Conservation (phyloP, 2,113 vertebrate genomes). For the Mugil cephalus region DNA sequence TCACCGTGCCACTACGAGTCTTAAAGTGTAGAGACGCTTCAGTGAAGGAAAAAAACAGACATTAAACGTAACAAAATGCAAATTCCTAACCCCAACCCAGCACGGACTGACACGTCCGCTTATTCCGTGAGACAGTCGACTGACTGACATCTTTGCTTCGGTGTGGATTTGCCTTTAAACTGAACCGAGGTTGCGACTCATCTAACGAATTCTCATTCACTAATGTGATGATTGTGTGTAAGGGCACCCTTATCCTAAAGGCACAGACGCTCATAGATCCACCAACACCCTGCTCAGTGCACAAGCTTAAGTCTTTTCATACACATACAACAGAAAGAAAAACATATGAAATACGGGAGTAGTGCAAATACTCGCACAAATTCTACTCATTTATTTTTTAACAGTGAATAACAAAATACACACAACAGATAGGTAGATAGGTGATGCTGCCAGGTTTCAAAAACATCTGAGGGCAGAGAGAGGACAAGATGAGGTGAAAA, state of each 20-base stretch:
- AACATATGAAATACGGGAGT: not conserved
- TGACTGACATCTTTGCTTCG: not conserved
- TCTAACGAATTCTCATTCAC: slow-evolving; percentile 17
- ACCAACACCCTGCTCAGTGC: not conserved
- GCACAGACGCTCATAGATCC: not conserved
- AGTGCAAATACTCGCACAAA: no score
- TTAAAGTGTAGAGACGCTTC: no score
- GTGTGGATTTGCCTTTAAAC: not conserved
- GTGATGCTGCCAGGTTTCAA: not conserved
- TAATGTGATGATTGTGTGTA: slow-evolving; percentile 35
- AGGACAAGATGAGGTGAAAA: not conserved
- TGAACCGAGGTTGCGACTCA: not conserved
- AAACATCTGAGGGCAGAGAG: not conserved
- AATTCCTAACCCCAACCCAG: no score
- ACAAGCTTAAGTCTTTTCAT: not conserved
- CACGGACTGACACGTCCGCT: no score
- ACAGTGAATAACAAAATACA: no score
- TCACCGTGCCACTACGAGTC: no score
- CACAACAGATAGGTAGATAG: no score
- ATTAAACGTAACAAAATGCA: no score
- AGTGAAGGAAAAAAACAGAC: no score
- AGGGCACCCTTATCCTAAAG: slow-evolving; percentile 10
- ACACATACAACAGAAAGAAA: not conserved
- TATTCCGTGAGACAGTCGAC: not conserved
- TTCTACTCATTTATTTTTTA: no score